phyloP scores from a whole-genome alignment of 2,888 invertebrate genomes.

The Microctonus hyperodae region DNA sequence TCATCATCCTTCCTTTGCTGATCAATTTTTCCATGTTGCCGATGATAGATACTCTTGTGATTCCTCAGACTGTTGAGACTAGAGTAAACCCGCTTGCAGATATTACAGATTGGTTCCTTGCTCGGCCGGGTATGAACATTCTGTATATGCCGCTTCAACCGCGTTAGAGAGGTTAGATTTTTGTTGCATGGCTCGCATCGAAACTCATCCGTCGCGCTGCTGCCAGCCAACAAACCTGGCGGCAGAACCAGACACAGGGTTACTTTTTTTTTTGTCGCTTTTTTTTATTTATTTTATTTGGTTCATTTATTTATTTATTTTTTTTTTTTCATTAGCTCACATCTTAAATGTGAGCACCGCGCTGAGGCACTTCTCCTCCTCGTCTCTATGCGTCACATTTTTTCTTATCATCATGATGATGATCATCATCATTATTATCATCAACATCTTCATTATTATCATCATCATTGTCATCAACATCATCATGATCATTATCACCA shows the following conservation, averaged over 20 bases:
- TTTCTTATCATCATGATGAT: conserved; percentile 11
- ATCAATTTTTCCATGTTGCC: conserved; percentile 68
- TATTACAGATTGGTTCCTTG: conserved; percentile 90
- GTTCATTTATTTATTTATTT: too few relatives aligned
- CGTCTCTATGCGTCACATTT: conserved; percentile 32
- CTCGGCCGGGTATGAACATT: conserved; percentile 91
- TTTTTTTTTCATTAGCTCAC: conserved; percentile 26
- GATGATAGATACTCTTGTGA: conserved; percentile 93
- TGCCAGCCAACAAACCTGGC: conserved; percentile 69
- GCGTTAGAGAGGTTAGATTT: conserved; percentile 84
- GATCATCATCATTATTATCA: background rate
- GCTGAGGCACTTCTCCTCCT: conserved; percentile 30
- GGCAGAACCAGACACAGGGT: conserved; percentile 66
- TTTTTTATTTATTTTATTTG: conserved; percentile 4
- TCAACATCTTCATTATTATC: background rate
- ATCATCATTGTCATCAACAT: background rate
- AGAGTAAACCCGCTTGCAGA: conserved; percentile 91
- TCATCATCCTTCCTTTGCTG: conserved; percentile 75
- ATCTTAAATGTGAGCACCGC: conserved; percentile 10
- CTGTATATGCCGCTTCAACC: conserved; percentile 90
- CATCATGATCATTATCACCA: conserved; percentile 22
- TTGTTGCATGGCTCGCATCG: conserved; percentile 92
- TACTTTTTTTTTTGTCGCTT: conserved; percentile 48
- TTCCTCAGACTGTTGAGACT: conserved; percentile 89
- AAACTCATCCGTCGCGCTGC: conserved; percentile 83